These are phyloP conservation scores for Tenthredo scrophulariae DNA, from an alignment of 2,888 invertebrate species.

Conservation along the genomic window DNA sequence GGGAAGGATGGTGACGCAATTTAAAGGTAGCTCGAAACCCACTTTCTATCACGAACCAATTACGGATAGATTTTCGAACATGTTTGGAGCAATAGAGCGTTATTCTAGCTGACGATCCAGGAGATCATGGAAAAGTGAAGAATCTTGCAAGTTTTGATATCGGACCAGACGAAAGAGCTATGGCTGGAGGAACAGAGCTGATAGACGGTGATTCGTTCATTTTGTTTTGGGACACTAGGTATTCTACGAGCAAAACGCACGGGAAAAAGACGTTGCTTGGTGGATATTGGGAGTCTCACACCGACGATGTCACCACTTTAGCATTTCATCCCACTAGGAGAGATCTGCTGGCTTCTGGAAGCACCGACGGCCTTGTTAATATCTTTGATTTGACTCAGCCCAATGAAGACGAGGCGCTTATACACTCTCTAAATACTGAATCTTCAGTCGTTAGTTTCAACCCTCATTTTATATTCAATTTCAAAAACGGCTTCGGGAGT, in stretches of 20 bases:
- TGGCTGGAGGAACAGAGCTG: slow-evolving; percentile 89
- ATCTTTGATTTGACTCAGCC: slow-evolving; percentile 87
- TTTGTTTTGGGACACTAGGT: slow-evolving; percentile 90
- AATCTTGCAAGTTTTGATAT: slow-evolving; percentile 87
- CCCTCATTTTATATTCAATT: not conserved
- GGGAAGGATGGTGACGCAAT: slow-evolving; percentile 77
- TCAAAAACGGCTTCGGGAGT: not conserved
- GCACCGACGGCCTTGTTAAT: slow-evolving; percentile 92
- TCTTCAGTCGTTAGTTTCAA: slow-evolving; percentile 83
- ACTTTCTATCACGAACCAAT: not conserved
- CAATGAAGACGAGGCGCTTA: slow-evolving; percentile 90
- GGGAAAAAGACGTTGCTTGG: slow-evolving; percentile 81
- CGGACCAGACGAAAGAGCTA: slow-evolving; percentile 84
- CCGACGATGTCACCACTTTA: slow-evolving; percentile 86
- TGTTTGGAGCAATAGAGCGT: slow-evolving; percentile 38
- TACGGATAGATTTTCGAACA: not conserved
- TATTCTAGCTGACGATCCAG: slow-evolving; percentile 69
- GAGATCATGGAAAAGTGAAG: slow-evolving; percentile 78
- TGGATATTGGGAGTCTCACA: slow-evolving; percentile 91
- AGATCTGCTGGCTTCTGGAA: slow-evolving; percentile 86
- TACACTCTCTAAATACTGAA: slow-evolving; percentile 88
- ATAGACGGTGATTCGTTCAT: slow-evolving; percentile 86
- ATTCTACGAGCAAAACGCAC: slow-evolving; percentile 76
- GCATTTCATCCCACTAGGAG: slow-evolving; percentile 85
- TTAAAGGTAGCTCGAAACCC: slow-evolving; percentile 73